phyloP scores from a whole-genome alignment of 2,113 vertebrate genomes.

The Trichomycterus rosablanca region DNA sequence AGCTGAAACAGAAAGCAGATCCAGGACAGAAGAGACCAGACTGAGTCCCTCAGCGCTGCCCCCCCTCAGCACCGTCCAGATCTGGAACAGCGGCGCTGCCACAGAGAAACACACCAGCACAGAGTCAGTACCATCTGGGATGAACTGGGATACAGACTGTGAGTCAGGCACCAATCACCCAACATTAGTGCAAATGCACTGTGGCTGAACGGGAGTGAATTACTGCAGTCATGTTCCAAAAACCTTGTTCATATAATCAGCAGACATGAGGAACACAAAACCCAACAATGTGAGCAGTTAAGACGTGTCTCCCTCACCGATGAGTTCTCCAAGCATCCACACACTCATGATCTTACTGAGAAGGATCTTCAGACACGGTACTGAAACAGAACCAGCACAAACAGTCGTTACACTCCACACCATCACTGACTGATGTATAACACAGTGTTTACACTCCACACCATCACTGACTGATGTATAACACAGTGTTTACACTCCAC shows the following conservation, averaged over 20 bases:
- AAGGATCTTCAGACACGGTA: slow-evolving; percentile 72
- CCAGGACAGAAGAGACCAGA: slow-evolving; percentile 64
- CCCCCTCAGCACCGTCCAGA: slow-evolving; percentile 68
- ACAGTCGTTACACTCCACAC: not conserved
- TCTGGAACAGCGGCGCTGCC: slow-evolving; percentile 67
- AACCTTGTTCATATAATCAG: too few relatives aligned
- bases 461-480: not conserved
- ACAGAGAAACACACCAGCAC: not conserved
- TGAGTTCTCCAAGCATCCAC: slow-evolving; percentile 71
- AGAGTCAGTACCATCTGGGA: too few relatives aligned
- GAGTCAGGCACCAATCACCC: too few relatives aligned
- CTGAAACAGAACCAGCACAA: slow-evolving; percentile 50
- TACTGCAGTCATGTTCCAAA: too few relatives aligned
- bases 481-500: not conserved
- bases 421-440: not conserved
- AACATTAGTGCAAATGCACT: too few relatives aligned
- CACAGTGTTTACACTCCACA: not conserved
- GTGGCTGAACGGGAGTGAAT: too few relatives aligned
- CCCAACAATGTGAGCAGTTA: not conserved
- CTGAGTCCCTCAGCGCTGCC: slow-evolving; percentile 72
- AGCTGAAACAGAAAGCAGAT: slow-evolving; percentile 69
- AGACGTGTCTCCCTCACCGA: slow-evolving; percentile 64
- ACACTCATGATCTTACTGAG: slow-evolving; percentile 70
- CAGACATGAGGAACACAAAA: too few relatives aligned
- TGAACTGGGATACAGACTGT: too few relatives aligned